phyloP scores from a whole-genome alignment of 2,888 invertebrate species.

The Campoplex nolae region DNA sequence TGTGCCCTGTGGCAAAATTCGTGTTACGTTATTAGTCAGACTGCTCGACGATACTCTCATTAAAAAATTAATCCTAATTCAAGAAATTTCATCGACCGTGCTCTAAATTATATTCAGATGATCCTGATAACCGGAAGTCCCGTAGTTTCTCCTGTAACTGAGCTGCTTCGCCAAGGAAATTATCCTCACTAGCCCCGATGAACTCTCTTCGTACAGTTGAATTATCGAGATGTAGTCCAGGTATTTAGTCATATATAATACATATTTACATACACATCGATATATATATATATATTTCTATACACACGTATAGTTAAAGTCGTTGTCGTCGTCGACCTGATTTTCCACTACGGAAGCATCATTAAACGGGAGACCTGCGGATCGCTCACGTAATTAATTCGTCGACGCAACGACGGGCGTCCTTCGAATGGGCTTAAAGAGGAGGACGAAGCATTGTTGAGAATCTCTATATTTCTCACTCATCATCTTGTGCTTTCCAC shows the following conservation, averaged over 20 bases:
- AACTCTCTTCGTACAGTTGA: constrained; percentile 31
- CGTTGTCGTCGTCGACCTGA: constrained; percentile 73
- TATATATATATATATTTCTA: constrained; percentile 1
- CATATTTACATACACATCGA: neutral
- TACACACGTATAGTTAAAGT: constrained; percentile 35
- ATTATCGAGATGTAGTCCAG: constrained; percentile 46
- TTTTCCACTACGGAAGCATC: constrained; percentile 73
- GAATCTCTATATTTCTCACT: constrained; percentile 35
- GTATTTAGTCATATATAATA: neutral
- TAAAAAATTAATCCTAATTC: neutral
- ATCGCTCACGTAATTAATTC: constrained; percentile 79
- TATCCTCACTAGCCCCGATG: constrained; percentile 35
- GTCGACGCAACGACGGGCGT: constrained; percentile 72
- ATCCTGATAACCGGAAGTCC: constrained; percentile 55
- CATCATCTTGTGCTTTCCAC: constrained; percentile 57
- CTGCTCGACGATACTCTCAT: neutral
- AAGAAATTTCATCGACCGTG: neutral
- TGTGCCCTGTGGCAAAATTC: neutral
- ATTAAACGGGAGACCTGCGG: constrained; percentile 73
- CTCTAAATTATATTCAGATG: constrained; percentile 14
- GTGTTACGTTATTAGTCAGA: neutral
- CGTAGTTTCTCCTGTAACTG: constrained; percentile 41
- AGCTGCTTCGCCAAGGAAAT: constrained; percentile 36
- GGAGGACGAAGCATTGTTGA: constrained; percentile 43
- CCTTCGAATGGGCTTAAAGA: constrained; percentile 40